Percentiles rank a stretch among this genome's conserved stretches.
Evolutionary conservation across 2,888 invertebrate species (phyloP).

Genomic region (Myopa tessellatipennis): DNA sequence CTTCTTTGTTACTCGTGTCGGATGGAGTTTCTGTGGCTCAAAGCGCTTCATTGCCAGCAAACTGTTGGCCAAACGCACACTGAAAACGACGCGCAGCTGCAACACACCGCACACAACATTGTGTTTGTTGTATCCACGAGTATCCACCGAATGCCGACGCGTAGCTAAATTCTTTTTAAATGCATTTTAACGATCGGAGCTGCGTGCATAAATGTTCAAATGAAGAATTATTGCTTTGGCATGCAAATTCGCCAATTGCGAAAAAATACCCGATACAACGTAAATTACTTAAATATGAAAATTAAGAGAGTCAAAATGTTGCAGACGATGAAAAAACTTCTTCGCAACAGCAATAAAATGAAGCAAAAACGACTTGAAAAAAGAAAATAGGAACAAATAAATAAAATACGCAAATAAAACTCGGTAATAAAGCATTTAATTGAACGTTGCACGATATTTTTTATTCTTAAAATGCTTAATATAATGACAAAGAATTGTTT

Average conservation of each 20-base stretch:
- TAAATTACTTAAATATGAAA: conserved; percentile 61
- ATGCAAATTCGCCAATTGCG: conserved; percentile 58
- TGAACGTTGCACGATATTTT: too few species aligned
- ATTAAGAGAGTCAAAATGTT: conserved; percentile 9
- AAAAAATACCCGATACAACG: conserved; percentile 60
- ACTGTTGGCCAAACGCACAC: not conserved
- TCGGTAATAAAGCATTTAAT: not conserved
- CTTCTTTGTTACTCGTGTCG: not conserved
- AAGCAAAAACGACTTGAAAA: not conserved
- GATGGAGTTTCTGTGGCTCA: not conserved
- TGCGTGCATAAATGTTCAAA: conserved; percentile 58
- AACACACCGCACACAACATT: not conserved
- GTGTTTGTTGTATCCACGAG: not conserved
- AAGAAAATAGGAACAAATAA: not conserved
- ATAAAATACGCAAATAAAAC: not conserved
- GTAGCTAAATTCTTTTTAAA: conserved; percentile 52
- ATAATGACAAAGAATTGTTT: too few species aligned
- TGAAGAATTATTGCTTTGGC: conserved; percentile 66
- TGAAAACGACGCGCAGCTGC: not conserved
- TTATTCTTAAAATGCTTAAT: too few species aligned
- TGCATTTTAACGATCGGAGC: conserved; percentile 48
- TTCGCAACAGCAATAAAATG: too few species aligned
- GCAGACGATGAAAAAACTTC: not conserved
- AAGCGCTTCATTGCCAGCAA: not conserved
- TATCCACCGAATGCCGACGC: conserved; percentile 40